Percentiles rank a stretch among this genome's conserved stretches.
phyloP scores from a whole-genome alignment of 2,888 invertebrate species.

The Cabera pusaria region DNA sequence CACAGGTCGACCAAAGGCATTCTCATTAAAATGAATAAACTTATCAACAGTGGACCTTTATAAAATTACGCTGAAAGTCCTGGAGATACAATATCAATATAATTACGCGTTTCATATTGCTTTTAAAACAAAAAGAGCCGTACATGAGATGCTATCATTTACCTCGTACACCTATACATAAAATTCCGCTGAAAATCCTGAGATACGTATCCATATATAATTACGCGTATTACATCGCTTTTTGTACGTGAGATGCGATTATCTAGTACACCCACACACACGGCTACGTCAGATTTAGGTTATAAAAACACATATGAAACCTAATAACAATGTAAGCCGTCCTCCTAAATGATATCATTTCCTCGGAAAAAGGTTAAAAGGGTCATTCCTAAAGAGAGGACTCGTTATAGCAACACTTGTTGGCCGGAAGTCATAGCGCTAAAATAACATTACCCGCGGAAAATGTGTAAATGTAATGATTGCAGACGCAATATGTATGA shows the following conservation, averaged over 20 bases:
- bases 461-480: slow-evolving; percentile 35
- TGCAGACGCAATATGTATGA: slow-evolving; percentile 19
- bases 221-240: no score
- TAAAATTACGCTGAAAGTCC: slow-evolving; percentile 12
- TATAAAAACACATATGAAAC: slow-evolving; percentile 45
- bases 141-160: no score
- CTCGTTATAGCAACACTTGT: slow-evolving; percentile 51
- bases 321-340: slow-evolving; percentile 53
- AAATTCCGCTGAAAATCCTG: no score
- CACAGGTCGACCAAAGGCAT: slow-evolving; percentile 1
- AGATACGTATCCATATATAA: no score
- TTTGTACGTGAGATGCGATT: no score
- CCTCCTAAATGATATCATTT: slow-evolving; percentile 54
- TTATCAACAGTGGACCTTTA: slow-evolving; percentile 11
- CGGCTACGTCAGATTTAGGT: slow-evolving; percentile 28
- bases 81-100: slow-evolving; percentile 16
- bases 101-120: slow-evolving; percentile 9
- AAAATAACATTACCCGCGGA: slow-evolving; percentile 39
- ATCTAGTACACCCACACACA: slow-evolving; percentile 6
- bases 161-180: no score
- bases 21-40: slow-evolving; percentile 16
- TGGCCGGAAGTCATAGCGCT: slow-evolving; percentile 45
- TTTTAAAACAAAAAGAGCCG: slow-evolving; percentile 4
- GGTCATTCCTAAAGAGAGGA: slow-evolving; percentile 49
- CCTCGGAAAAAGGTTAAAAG: slow-evolving; percentile 54